Base-by-base conservation (phyloP, 2,797 vertebrate genomes). In the Kryptolebias ocellatus region DNA sequence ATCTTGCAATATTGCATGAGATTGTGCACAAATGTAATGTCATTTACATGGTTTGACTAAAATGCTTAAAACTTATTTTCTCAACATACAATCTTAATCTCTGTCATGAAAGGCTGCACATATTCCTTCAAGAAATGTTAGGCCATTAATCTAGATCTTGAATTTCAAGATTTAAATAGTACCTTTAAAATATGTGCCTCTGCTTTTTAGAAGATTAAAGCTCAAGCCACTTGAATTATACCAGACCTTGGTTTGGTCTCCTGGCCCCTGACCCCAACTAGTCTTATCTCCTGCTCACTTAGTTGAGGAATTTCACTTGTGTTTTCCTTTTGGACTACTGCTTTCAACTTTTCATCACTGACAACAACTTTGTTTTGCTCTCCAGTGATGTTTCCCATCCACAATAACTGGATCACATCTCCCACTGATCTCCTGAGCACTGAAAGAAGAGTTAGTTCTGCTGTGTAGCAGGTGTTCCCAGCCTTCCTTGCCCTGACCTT, bases 391-490 rank as follows among this genome's bases (percentile, higher is more conserved):
- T 66, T 64, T 39, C 52, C 63, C 1, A 0, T 79, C 65, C 60
- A 56, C 67, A 69, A 83, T 62, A 72, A 72, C 72, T 64, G 50
- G n/a, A 70, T 77, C 63, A 68, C 27, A 51, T 69, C 68, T 76
- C 78, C 76, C 74, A 52, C 78, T 64, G 82, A 64, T 79, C 78
- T 18, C 47, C 42, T 14, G n/a, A 86, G 78, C 81, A 72, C 71
- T 83, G 70, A 75, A 78, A 76, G 77, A 80, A 81, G 83, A 76
- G 75, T 75, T 72, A 17, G 57, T 90, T 89, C 86, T 92, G 72
- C 84, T 89, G 93, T 72, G 93, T 90, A 95, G 95, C 96, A 97
- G 95, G 96, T 97, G 96, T 94, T 93, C 93, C 88, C 90, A 77
- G 76, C 90, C 70, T 76, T 74, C 81, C 79, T 92, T 92, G 93